Evolutionary conservation across 2,888 invertebrate species (phyloP).

Genomic region (Dexiosoma caninum): DNA sequence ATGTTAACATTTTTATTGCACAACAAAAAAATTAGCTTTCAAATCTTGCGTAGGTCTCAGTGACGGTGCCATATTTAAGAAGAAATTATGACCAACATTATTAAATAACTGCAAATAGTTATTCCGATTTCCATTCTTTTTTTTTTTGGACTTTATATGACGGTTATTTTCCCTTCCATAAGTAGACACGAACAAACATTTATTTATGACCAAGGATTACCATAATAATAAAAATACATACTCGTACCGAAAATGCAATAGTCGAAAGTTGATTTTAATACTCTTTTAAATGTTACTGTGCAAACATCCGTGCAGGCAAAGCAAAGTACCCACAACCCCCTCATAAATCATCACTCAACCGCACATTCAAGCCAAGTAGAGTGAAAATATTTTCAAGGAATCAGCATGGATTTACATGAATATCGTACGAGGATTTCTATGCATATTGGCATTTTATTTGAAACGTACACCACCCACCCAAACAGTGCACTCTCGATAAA

Average conservation of each 20-base stretch:
- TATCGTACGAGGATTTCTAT: constrained; percentile 1
- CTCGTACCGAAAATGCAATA: background rate
- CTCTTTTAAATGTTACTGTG: background rate
- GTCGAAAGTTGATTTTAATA: constrained; percentile 19
- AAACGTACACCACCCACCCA: too few relatives aligned
- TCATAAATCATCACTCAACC: background rate
- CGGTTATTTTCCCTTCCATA: background rate
- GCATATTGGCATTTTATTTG: too few relatives aligned
- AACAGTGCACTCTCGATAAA: too few relatives aligned
- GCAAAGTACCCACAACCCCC: background rate
- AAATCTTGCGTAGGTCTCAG: background rate
- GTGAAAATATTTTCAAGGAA: background rate
- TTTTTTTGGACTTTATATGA: background rate
- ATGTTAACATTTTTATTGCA: background rate
- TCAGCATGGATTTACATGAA: background rate
- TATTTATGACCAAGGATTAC: constrained; percentile 5
- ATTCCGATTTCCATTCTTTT: background rate
- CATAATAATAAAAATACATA: background rate
- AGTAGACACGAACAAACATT: background rate
- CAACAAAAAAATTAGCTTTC: too few relatives aligned
- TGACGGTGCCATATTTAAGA: background rate
- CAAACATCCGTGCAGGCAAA: background rate
- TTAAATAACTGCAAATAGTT: background rate
- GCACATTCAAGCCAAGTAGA: background rate
- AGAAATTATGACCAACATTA: background rate